Conservation (phyloP, 2,797 vertebrate genomes). For the Anomalospiza imberbis region DNA sequence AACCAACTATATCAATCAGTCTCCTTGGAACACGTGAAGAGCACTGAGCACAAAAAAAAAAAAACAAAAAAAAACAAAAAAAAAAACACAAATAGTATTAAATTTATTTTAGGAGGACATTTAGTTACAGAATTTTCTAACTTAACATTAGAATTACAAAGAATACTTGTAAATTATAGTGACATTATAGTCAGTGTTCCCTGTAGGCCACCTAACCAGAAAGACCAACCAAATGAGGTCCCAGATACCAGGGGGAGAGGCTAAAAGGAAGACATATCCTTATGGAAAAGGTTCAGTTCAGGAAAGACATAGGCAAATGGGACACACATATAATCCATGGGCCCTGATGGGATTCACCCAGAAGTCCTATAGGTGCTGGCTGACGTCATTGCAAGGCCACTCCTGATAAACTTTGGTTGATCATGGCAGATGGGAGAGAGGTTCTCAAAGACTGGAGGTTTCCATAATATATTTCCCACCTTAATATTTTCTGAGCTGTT, state of each 20-base stretch:
- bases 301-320: rapidly evolving
- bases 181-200: not conserved
- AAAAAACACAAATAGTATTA: not conserved
- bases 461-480: not conserved
- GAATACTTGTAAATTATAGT: not conserved
- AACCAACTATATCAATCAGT: not conserved
- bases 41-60: not conserved
- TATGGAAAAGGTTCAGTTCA: not conserved
- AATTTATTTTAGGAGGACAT: not conserved
- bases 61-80: not conserved
- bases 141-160: not conserved
- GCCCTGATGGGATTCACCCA: not conserved
- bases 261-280: not conserved
- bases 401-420: not conserved
- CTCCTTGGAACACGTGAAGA: not conserved
- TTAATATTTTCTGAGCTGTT: not conserved
- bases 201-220: not conserved
- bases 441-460: not conserved
- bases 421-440: not conserved
- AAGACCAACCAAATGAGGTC: not conserved
- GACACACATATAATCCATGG: not conserved
- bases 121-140: not conserved
- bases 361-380: not conserved
- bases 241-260: not conserved
- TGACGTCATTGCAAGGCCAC: not conserved